These are phyloP conservation scores for Nymphicus hollandicus DNA, from an alignment of 2,113 vertebrate species.

Conservation along the genomic window DNA sequence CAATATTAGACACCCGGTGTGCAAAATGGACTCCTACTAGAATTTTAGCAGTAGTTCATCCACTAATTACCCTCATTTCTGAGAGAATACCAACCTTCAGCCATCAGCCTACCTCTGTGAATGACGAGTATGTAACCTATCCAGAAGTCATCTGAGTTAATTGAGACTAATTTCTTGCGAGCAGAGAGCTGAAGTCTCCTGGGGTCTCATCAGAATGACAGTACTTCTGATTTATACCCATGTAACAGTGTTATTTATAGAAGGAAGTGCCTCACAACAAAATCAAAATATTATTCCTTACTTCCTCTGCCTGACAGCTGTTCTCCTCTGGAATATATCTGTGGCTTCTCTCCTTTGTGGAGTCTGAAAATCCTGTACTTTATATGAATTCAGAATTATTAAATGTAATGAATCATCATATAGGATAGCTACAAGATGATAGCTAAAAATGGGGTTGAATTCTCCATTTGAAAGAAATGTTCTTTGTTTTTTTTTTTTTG, in stretches of 20 bases:
- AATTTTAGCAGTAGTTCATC: neutral
- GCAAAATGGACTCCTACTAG: neutral
- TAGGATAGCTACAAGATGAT: neutral
- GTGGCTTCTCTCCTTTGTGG: neutral
- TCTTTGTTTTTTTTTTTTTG: neutral
- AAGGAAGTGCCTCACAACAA: constrained; percentile 2
- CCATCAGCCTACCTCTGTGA: neutral
- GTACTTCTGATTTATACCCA: constrained; percentile 20
- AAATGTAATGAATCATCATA: neutral
- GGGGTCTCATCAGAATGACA: neutral
- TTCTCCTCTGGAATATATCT: neutral
- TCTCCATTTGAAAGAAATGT: neutral
- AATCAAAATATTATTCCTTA: constrained; percentile 11
- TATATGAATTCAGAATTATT: neutral
- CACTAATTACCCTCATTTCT: neutral
- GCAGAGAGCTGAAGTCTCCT: neutral
- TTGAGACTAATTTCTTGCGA: neutral
- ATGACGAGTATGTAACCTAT: neutral
- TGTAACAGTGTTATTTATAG: constrained; percentile 22
- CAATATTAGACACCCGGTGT: neutral
- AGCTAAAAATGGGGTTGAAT: neutral
- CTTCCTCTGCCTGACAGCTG: neutral
- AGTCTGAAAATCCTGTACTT: neutral
- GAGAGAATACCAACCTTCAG: neutral
- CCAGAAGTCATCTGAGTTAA: constrained; percentile 21